Evolutionary conservation across 2,888 invertebrate genomes (phyloP).

Genomic region (Thalpophila matura): DNA sequence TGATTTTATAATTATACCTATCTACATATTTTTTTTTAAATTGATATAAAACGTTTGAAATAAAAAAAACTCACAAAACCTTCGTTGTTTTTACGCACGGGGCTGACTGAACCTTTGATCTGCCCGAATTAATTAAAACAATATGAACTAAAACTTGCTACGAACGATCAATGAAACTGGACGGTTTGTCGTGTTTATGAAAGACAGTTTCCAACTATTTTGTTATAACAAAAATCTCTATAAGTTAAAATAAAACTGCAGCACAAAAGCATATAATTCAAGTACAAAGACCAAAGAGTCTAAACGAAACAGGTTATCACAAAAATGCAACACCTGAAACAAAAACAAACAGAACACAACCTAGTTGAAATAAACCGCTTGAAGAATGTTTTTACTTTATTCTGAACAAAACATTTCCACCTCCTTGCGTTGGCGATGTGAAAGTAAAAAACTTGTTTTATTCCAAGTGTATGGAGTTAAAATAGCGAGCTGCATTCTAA

Average conservation of each 20-base stretch:
- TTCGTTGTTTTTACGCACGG: neutral
- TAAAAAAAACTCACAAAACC: no score
- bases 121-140: no score
- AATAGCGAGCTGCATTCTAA: constrained; percentile 57
- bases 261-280: constrained; percentile 14
- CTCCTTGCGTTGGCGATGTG: constrained; percentile 29
- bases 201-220: neutral
- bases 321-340: constrained; percentile 42
- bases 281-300: constrained; percentile 25
- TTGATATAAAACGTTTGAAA: no score
- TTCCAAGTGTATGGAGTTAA: constrained; percentile 43
- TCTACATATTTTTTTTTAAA: no score
- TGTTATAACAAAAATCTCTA: constrained; percentile 1
- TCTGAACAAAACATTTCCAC: constrained; percentile 28
- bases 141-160: no score
- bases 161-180: neutral
- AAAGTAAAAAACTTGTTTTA: constrained; percentile 29
- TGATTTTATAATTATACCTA: no score
- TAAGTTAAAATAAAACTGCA: constrained; percentile 17
- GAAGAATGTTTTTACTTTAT: constrained; percentile 42
- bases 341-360: constrained; percentile 17
- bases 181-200: neutral
- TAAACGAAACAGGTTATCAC: constrained; percentile 34
- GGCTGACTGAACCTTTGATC: no score
- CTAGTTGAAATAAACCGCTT: constrained; percentile 38